Conservation (phyloP, 2,888 invertebrate genomes). For the Epistrophella euchroma region DNA sequence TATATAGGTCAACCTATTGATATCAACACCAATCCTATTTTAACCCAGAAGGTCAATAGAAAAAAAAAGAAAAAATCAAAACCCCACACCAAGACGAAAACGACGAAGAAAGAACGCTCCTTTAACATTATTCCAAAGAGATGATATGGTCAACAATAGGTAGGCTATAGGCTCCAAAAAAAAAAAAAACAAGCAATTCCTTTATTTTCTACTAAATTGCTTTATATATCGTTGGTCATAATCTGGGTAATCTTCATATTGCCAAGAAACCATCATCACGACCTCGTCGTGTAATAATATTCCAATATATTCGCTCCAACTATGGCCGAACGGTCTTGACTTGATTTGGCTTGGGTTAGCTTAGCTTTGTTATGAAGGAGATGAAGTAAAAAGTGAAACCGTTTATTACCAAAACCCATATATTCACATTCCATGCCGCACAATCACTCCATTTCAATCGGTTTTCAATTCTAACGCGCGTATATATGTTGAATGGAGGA, state of each 20-base stretch:
- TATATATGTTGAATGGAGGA: constrained; percentile 7
- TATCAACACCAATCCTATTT: constrained; percentile 60
- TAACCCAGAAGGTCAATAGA: constrained; percentile 60
- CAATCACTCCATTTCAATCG: constrained; percentile 76
- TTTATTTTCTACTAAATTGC: constrained; percentile 72
- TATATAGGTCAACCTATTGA: constrained; percentile 64
- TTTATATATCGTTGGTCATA: constrained; percentile 67
- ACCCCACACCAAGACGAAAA: constrained; percentile 58
- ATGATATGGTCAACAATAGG: constrained; percentile 54
- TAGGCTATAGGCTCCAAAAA: constrained; percentile 17
- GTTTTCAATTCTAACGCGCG: constrained; percentile 73
- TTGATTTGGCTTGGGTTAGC: constrained; percentile 33
- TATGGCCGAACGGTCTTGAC: constrained; percentile 30
- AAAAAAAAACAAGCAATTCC: constrained; percentile 58
- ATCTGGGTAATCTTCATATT: constrained; percentile 57
- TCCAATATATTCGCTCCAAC: constrained; percentile 68
- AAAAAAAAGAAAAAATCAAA: constrained; percentile 46
- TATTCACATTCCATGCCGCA: constrained; percentile 71
- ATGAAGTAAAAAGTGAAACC: constrained; percentile 69
- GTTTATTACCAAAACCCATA: constrained; percentile 76
- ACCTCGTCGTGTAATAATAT: constrained; percentile 76
- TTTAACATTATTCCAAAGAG: constrained; percentile 22
- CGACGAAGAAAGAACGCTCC: constrained; percentile 30
- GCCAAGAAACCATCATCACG: constrained; percentile 71
- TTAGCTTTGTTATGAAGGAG: constrained; percentile 8